A percentile compares a stretch with the other conserved stretches of the same genome.
Conservation (phyloP, 2,888 invertebrate species). For the Idaea biselata region DNA sequence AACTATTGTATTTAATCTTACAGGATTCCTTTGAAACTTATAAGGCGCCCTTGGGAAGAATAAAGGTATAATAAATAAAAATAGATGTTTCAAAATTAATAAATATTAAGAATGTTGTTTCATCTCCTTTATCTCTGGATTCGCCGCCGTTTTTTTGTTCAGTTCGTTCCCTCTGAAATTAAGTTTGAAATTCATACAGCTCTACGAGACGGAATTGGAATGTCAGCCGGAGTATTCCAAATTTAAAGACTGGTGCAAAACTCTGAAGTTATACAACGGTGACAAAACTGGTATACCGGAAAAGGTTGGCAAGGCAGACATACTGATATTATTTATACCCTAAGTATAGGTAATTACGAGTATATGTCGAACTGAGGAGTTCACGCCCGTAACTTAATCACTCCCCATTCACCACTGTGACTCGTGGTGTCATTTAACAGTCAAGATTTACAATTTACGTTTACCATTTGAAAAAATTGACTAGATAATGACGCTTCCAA, state of each 20-base stretch:
- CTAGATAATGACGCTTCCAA: too few relatives aligned
- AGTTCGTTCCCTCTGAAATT: not conserved
- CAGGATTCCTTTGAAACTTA: not conserved
- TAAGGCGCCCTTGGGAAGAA: not conserved
- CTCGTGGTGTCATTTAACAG: too few relatives aligned
- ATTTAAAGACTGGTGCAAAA: conserved; percentile 84
- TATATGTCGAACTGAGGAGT: too few relatives aligned
- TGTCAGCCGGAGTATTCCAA: conserved; percentile 82
- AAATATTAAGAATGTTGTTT: too few relatives aligned
- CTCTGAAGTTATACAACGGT: conserved; percentile 82
- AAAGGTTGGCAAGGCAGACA: conserved; percentile 20
- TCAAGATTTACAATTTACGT: too few relatives aligned
- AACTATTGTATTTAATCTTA: not conserved
- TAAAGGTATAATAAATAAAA: not conserved
- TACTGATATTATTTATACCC: not conserved
- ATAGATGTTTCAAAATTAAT: too few relatives aligned
- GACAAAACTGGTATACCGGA: conserved; percentile 70
- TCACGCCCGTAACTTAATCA: too few relatives aligned
- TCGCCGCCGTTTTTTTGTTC: not conserved
- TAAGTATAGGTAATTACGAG: not conserved
- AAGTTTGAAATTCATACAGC: conserved; percentile 44
- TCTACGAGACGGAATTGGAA: conserved; percentile 85
- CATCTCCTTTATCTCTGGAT: too few relatives aligned
- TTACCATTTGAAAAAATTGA: too few relatives aligned
- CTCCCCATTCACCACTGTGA: too few relatives aligned